Base-by-base conservation (phyloP, 2,888 invertebrate species). In the Mermis nigrescens region DNA sequence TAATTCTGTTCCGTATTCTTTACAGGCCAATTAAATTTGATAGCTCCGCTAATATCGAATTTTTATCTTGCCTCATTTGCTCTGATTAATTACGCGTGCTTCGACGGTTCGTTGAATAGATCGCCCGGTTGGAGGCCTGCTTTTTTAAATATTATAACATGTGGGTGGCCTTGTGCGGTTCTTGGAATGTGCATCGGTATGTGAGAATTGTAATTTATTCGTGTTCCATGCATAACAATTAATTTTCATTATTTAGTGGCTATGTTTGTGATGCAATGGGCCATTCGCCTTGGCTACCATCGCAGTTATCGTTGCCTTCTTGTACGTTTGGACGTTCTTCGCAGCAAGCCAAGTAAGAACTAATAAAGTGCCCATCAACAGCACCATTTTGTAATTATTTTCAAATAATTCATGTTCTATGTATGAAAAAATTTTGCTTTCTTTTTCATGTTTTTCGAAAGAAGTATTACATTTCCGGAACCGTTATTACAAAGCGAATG, bases 51-150 rank as follows among this genome's bases (percentile, higher is more conserved):
- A 64, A 89, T 90, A 65, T 90, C 90, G 15, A 90, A 90, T 74
- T 90, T 91, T 77, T 90, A 90, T 77, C 77, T 91, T 69, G 89
- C 88, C 55, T 89, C 90, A 29, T 91, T 90, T 70, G 87, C 87
- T 61, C 79, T 91, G 60, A 86, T 91, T 66, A 91, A 91, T 77
- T 91, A 89, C 73, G 87, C 89, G 52, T 90, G 90, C 52, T 91
- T 91, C 76, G 90, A 91, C 76, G 89, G 89, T 46, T 86, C 87
- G 63, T 78, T 89, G 66, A 85, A 85, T 19, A 85, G 83, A 67
- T 76, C 76, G n/a, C 77, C 78, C 24, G 73, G 73, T 28, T 74
- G 73, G 72, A 65, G 74, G 45, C 74, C 74, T 2, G 72, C 72
- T 1, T 74, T n/a, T n/a, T 74, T 63, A 67, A 67, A 59, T 73